phyloP scores from a whole-genome alignment of 2,113 vertebrate species.

The Sander lucioperca region DNA sequence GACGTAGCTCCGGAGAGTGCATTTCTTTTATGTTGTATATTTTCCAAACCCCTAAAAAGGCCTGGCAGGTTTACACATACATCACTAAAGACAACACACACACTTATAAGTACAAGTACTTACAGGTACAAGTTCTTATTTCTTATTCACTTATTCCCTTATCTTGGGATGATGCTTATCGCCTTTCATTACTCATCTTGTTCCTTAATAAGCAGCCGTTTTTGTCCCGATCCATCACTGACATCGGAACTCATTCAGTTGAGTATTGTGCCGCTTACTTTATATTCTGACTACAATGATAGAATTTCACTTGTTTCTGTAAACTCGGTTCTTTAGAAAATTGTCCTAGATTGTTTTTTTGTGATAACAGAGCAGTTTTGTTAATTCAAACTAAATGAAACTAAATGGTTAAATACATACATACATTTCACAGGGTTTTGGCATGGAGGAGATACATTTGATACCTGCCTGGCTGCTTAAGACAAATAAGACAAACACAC shows the following conservation, averaged over 20 bases:
- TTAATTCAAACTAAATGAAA: background rate
- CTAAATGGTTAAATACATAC: background rate
- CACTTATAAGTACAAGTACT: background rate
- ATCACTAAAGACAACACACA: background rate
- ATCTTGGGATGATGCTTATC: conserved; percentile 17
- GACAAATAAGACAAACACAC: background rate
- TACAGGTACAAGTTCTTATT: background rate
- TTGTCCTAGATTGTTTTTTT: background rate
- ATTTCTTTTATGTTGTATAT: background rate
- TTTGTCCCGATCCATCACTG: conserved; percentile 5
- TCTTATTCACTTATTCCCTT: conserved; percentile 2
- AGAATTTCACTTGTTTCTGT: background rate
- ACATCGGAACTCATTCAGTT: background rate
- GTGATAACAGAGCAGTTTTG: background rate
- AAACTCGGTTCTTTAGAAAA: conserved; percentile 11
- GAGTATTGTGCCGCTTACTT: background rate
- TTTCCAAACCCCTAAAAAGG: background rate
- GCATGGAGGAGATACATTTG: background rate
- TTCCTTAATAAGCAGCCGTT: conserved; percentile 22
- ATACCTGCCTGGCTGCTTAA: background rate
- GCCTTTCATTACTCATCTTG: conserved; percentile 34
- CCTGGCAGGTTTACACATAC: background rate
- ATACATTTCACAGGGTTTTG: background rate
- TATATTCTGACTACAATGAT: background rate
- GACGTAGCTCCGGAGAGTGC: conserved; percentile 8